These are phyloP conservation scores for Hypselothyrea guttata DNA, from an alignment of 2,888 invertebrate genomes.

Conservation along the genomic window DNA sequence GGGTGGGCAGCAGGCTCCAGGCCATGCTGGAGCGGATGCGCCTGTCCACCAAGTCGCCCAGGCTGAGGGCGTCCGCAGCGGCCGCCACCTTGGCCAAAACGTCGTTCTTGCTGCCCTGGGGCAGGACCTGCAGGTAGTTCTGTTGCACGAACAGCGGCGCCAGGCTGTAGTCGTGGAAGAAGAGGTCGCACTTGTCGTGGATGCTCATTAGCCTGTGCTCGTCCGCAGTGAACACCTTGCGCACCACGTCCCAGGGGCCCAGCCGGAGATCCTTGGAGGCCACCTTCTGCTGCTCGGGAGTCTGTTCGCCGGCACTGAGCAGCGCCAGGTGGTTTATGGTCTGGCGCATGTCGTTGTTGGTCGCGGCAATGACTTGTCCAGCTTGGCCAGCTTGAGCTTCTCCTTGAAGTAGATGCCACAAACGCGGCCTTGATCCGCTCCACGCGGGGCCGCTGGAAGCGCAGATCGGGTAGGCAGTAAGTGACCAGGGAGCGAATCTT, in stretches of 20 bases:
- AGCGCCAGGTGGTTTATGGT: conserved; percentile 94
- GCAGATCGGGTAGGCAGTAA: conserved; percentile 96
- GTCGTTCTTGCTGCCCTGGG: conserved; percentile 86
- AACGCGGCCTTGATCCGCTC: conserved; percentile 96
- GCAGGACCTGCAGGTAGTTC: conserved; percentile 93
- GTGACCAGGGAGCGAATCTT: conserved; percentile 96
- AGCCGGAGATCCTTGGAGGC: conserved; percentile 92
- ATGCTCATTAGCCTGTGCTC: conserved; percentile 91
- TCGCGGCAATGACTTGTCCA: conserved; percentile 91
- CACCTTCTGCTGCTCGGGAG: conserved; percentile 78
- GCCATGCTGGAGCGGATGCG: conserved; percentile 90
- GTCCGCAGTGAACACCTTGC: conserved; percentile 92
- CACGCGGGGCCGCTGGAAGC: conserved; percentile 91
- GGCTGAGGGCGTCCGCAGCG: conserved; percentile 92
- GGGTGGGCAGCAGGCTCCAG: conserved; percentile 93
- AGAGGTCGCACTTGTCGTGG: conserved; percentile 93
- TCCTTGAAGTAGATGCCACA: conserved; percentile 96
- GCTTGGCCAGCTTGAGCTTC: conserved; percentile 90
- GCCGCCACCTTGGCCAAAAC: conserved; percentile 88
- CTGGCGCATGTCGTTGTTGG: conserved; percentile 97
- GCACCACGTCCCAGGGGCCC: conserved; percentile 97
- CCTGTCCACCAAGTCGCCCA: conserved; percentile 93
- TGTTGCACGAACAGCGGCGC: conserved; percentile 99
- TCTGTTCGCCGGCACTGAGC: conserved; percentile 86
- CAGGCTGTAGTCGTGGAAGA: conserved; percentile 98